These are phyloP conservation scores for Caracal caracal DNA, from an alignment of 2,113 vertebrate species.

Conservation along the genomic window DNA sequence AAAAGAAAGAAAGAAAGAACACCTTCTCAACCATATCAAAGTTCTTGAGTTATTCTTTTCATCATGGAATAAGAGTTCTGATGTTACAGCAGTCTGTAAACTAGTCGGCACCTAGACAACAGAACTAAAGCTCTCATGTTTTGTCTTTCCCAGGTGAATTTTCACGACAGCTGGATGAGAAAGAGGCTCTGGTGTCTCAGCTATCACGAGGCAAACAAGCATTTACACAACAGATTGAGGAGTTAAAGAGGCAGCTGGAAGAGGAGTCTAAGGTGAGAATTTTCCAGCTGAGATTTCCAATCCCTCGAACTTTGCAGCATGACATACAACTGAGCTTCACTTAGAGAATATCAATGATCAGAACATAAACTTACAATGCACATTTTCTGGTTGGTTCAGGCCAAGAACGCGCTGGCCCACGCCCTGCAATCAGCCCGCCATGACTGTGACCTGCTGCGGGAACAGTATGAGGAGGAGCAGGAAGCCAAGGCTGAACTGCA, in stretches of 20 bases:
- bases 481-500: conserved; percentile 89
- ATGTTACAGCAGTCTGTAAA: neutral
- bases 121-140: neutral
- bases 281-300: neutral
- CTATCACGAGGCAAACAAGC: conserved; percentile 89
- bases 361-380: neutral
- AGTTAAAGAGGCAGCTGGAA: conserved; percentile 90
- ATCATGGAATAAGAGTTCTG: neutral
- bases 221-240: conserved; percentile 90
- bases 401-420: conserved; percentile 92
- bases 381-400: conserved; percentile 78
- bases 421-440: conserved; percentile 89
- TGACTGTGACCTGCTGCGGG: conserved; percentile 90
- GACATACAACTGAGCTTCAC: neutral
- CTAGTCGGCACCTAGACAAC: neutral
- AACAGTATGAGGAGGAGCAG: conserved; percentile 90
- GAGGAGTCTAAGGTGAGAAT: conserved; percentile 90
- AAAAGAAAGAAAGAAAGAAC: neutral
- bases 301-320: neutral
- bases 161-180: conserved; percentile 90
- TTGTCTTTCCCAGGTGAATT: conserved; percentile 85
- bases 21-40: neutral
- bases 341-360: neutral
- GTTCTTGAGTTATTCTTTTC: neutral
- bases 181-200: conserved; percentile 90